phyloP scores from a whole-genome alignment of 2,888 invertebrate species.

The Ophion ellenae region DNA sequence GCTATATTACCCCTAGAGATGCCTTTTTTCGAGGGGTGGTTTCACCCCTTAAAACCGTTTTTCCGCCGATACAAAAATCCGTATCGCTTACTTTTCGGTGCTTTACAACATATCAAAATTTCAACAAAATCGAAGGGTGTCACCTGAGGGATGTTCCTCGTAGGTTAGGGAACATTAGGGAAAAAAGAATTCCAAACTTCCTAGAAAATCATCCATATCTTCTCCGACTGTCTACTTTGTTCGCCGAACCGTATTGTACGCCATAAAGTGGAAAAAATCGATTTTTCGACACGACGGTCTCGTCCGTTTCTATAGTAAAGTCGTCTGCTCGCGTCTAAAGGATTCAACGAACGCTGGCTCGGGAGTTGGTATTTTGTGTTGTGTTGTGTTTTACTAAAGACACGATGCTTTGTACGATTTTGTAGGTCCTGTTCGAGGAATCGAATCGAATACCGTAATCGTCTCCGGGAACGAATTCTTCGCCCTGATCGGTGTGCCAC shows the following conservation, averaged over 20 bases:
- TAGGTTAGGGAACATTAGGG: too few relatives aligned
- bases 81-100: too few relatives aligned
- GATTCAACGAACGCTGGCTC: slow-evolving; percentile 36
- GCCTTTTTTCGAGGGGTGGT: too few relatives aligned
- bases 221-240: neutral
- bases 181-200: neutral
- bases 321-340: slow-evolving; percentile 47
- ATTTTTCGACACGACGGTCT: neutral
- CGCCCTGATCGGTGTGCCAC: slow-evolving; percentile 93
- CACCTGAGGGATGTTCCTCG: too few relatives aligned
- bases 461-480: slow-evolving; percentile 88
- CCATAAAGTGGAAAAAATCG: neutral
- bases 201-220: neutral
- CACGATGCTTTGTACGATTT: neutral
- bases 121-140: too few relatives aligned
- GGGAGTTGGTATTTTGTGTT: slow-evolving; percentile 25
- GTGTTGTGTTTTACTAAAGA: slow-evolving; percentile 1
- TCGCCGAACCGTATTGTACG: too few relatives aligned
- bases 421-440: slow-evolving; percentile 17
- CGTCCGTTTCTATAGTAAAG: neutral
- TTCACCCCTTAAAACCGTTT: too few relatives aligned
- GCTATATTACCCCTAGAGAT: too few relatives aligned
- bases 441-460: slow-evolving; percentile 85
- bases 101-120: too few relatives aligned
- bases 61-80: too few relatives aligned